Evolutionary conservation across 2,797 vertebrate species (phyloP).

Genomic region (Euthynnus affinis): DNA sequence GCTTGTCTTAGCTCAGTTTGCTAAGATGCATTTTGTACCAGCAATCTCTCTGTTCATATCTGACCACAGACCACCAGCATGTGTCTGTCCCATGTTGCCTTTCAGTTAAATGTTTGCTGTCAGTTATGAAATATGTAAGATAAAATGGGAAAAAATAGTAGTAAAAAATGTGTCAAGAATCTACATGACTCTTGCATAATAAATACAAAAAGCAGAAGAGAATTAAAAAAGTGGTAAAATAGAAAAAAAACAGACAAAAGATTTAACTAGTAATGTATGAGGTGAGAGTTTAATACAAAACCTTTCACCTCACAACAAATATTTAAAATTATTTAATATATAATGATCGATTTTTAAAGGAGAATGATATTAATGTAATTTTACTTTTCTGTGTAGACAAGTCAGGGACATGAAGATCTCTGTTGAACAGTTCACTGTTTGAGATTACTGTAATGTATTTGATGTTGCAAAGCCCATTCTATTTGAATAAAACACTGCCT

Average conservation of each 20-base stretch:
- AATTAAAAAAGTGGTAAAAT: neutral
- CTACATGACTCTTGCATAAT: neutral
- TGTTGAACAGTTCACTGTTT: constrained; percentile 12
- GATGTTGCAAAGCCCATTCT: constrained; percentile 12
- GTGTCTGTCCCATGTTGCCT: neutral
- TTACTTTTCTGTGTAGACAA: neutral
- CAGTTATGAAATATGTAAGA: neutral
- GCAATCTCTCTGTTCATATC: neutral
- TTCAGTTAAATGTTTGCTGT: neutral
- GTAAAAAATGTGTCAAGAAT: neutral
- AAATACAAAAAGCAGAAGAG: neutral
- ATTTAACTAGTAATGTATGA: neutral
- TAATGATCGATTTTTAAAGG: neutral
- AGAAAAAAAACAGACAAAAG: neutral
- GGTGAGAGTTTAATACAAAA: neutral
- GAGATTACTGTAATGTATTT: constrained; percentile 16
- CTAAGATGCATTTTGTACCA: neutral
- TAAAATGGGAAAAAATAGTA: neutral
- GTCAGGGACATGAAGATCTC: constrained; percentile 1
- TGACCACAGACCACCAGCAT: neutral
- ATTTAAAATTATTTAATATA: neutral
- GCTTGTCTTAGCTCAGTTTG: neutral
- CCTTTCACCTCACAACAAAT: neutral
- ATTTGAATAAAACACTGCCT: constrained; percentile 26
- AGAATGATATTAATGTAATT: neutral